Percentiles rank a stretch among this genome's conserved stretches.
Evolutionary conservation across 1,140 invertebrate species (phyloP).

Genomic region (Drosophila arawakana): DNA sequence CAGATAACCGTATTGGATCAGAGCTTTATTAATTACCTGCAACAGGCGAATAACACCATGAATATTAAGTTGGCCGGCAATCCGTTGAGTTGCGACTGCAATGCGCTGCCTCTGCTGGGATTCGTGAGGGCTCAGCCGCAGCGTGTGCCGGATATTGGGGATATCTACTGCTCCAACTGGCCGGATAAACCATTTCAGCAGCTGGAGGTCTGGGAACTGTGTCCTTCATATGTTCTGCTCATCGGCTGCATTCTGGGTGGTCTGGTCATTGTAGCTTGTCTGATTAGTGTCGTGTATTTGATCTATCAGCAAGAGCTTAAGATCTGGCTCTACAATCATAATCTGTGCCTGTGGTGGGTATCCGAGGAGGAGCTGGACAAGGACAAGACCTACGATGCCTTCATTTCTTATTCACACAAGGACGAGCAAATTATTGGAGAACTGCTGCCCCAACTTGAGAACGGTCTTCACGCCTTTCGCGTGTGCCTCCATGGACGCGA

Average conservation of each 20-base stretch:
- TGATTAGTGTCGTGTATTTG: slow-evolving; percentile 86
- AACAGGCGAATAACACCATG: slow-evolving; percentile 49
- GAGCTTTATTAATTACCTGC: slow-evolving; percentile 80
- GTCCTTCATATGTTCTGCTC: slow-evolving; percentile 82
- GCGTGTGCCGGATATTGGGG: slow-evolving; percentile 71
- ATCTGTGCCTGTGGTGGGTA: slow-evolving; percentile 88
- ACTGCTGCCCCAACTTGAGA: slow-evolving; percentile 89
- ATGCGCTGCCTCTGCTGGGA: slow-evolving; percentile 85
- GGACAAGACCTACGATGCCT: slow-evolving; percentile 93
- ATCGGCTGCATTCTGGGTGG: slow-evolving; percentile 84
- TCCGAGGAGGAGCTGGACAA: slow-evolving; percentile 90
- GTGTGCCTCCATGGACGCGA: slow-evolving; percentile 93
- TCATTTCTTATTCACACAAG: slow-evolving; percentile 93
- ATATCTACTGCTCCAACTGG: slow-evolving; percentile 84
- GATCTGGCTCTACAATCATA: slow-evolving; percentile 89
- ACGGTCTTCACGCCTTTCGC: slow-evolving; percentile 86
- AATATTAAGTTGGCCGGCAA: slow-evolving; percentile 86
- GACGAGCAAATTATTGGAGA: slow-evolving; percentile 90
- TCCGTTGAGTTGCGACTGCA: slow-evolving; percentile 88
- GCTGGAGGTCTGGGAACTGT: slow-evolving; percentile 85
- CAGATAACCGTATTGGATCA: slow-evolving; percentile 84
- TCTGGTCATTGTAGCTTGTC: slow-evolving; percentile 84
- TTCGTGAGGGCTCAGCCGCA: slow-evolving; percentile 85
- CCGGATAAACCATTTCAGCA: slow-evolving; percentile 66
- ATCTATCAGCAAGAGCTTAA: slow-evolving; percentile 88